Conservation (phyloP, 2,888 invertebrate genomes). For the Acrobasis repandana region DNA sequence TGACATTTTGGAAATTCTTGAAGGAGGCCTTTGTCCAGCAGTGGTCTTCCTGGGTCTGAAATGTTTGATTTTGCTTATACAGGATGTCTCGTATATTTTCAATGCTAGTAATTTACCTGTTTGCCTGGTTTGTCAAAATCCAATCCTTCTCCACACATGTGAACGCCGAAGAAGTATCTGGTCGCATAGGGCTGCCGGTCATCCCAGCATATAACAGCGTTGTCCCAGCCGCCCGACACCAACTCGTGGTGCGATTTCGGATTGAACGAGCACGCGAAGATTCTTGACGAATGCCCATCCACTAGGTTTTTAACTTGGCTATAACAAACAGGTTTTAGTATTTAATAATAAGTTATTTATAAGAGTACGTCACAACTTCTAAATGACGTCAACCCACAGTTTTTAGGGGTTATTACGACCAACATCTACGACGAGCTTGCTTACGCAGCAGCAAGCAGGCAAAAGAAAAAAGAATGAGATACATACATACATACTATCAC, state of each 20-base stretch:
- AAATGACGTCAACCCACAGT: too few species aligned
- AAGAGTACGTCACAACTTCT: slow-evolving; percentile 12
- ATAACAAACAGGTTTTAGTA: slow-evolving; percentile 31
- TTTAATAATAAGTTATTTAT: slow-evolving; percentile 1
- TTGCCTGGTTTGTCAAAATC: slow-evolving; percentile 85
- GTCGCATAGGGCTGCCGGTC: slow-evolving; percentile 84
- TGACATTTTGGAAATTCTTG: too few species aligned
- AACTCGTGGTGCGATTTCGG: slow-evolving; percentile 85
- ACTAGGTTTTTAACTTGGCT: slow-evolving; percentile 72
- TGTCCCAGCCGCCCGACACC: slow-evolving; percentile 87
- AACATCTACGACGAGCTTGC: too few species aligned
- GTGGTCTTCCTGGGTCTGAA: too few species aligned
- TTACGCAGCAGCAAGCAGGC: too few species aligned
- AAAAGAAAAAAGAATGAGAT: too few species aligned
- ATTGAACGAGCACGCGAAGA: slow-evolving; percentile 86
- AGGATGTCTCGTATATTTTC: neutral
- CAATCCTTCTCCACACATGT: slow-evolving; percentile 86
- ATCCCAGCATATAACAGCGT: slow-evolving; percentile 87
- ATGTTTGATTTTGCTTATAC: too few species aligned
- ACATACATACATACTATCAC: too few species aligned
- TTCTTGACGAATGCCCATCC: slow-evolving; percentile 85
- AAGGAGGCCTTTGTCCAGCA: too few species aligned
- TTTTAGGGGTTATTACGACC: too few species aligned
- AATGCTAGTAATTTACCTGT: slow-evolving; percentile 69
- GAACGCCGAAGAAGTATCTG: slow-evolving; percentile 82